These are phyloP conservation scores for Drosophila saltans DNA, from an alignment of 1,140 invertebrate species.

Conservation along the genomic window DNA sequence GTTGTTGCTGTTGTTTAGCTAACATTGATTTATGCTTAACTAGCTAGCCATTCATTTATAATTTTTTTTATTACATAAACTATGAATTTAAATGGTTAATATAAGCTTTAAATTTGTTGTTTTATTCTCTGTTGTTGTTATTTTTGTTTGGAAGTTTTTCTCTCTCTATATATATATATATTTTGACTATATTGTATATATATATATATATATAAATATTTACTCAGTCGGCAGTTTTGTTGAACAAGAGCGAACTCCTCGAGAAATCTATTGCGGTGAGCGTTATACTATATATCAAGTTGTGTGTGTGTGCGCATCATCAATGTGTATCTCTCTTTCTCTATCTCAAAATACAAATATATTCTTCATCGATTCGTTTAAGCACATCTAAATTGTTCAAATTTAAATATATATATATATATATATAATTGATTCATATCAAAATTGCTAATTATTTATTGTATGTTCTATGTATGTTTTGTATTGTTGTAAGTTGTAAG, in stretches of 20 bases:
- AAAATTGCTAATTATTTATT: conserved; percentile 23
- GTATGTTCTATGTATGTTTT: conserved; percentile 4
- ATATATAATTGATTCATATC: conserved; percentile 19
- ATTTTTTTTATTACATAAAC: conserved; percentile 50
- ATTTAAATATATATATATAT: neutral
- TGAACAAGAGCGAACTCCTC: neutral
- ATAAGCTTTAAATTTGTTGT: conserved; percentile 40
- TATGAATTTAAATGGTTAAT: conserved; percentile 67
- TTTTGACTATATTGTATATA: conserved; percentile 24
- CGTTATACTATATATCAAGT: conserved; percentile 1
- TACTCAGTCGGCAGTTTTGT: conserved; percentile 23
- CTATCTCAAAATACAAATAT: conserved; percentile 20
- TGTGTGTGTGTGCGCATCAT: neutral
- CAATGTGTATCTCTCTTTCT: too few relatives aligned
- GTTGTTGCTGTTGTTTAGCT: conserved; percentile 29
- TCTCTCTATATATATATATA: conserved; percentile 12
- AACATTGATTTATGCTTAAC: conserved; percentile 50
- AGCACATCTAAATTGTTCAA: conserved; percentile 35
- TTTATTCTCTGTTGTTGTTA: conserved; percentile 26
- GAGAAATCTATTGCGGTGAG: conserved; percentile 1
- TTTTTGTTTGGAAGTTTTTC: conserved; percentile 66
- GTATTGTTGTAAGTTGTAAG: conserved; percentile 34
- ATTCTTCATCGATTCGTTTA: neutral
- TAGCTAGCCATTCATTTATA: conserved; percentile 41
- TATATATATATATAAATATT: conserved; percentile 4